Conservation (phyloP, 2,113 vertebrate genomes). For the western clawed frog (Xenopus tropicalis) region DNA sequence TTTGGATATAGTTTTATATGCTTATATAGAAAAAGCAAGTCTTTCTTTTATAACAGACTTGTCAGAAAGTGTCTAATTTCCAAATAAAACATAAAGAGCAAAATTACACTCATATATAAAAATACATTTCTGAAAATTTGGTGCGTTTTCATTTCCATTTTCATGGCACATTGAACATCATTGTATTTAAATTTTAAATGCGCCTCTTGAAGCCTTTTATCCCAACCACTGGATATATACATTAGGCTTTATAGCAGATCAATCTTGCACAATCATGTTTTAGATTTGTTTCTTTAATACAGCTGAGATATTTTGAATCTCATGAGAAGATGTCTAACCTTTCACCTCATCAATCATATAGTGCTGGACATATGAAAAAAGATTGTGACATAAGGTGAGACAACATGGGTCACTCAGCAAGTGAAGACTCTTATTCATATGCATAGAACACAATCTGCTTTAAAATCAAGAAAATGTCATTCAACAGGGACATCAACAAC, state of each 20-base stretch:
- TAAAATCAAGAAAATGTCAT: conserved; percentile 6
- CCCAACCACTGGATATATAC: conserved; percentile 35
- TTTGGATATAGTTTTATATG: conserved; percentile 33
- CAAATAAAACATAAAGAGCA: conserved; percentile 24
- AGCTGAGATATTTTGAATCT: conserved; percentile 67
- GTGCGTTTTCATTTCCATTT: conserved; percentile 22
- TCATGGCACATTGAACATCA: conserved; percentile 37
- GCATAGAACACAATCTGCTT: conserved; percentile 40
- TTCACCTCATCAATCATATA: conserved; percentile 75
- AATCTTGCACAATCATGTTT: conserved; percentile 45
- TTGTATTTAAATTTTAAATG: conserved; percentile 42
- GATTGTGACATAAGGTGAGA: conserved; percentile 63
- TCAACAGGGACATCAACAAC: not conserved
- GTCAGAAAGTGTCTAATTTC: conserved; percentile 30
- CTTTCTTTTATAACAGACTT: conserved; percentile 31
- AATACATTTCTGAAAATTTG: conserved; percentile 1
- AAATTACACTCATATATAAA: conserved; percentile 30
- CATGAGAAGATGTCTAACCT: conserved; percentile 66
- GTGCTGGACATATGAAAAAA: conserved; percentile 74
- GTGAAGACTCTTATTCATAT: conserved; percentile 46
- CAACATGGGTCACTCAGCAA: conserved; percentile 53
- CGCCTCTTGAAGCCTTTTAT: conserved; percentile 24
- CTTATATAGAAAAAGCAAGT: conserved; percentile 27
- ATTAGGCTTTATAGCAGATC: conserved; percentile 41
- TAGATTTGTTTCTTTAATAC: conserved; percentile 59